Evolutionary conservation across 2,113 vertebrate genomes (phyloP).

Genomic region (Fukomys damarensis): DNA sequence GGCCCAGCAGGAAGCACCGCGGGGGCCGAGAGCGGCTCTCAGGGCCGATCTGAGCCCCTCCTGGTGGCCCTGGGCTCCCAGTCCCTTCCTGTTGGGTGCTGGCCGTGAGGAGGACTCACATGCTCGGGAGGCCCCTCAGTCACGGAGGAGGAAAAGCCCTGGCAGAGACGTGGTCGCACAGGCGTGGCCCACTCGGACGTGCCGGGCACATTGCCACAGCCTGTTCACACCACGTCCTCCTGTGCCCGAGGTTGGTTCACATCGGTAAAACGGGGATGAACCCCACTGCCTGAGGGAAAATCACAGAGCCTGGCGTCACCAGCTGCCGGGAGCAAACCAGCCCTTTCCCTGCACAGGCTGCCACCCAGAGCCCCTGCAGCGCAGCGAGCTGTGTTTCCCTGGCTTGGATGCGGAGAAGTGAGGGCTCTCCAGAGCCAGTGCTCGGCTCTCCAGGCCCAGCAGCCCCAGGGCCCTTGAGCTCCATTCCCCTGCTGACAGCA

Average conservation of each 20-base stretch:
- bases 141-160: background rate
- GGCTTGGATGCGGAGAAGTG: background rate
- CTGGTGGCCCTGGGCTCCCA: fast-evolving
- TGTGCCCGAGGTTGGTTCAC: too few species aligned
- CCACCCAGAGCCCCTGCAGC: background rate
- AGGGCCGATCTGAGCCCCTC: background rate
- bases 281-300: background rate
- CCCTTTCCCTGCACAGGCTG: background rate
- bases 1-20: too few species aligned
- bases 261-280: background rate
- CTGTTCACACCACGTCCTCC: background rate
- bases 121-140: background rate
- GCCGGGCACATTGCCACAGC: too few species aligned
- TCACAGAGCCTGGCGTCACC: background rate
- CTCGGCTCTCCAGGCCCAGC: background rate
- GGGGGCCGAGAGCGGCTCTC: background rate
- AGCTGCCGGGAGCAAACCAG: background rate
- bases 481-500: too few species aligned
- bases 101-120: background rate
- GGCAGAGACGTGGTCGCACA: background rate
- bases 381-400: background rate
- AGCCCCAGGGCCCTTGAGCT: background rate
- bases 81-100: background rate
- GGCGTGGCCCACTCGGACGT: fast-evolving
- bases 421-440: too few species aligned